Evolutionary conservation across 1,140 invertebrate genomes (phyloP).

Genomic region (Thaumatotibia leucotreta): DNA sequence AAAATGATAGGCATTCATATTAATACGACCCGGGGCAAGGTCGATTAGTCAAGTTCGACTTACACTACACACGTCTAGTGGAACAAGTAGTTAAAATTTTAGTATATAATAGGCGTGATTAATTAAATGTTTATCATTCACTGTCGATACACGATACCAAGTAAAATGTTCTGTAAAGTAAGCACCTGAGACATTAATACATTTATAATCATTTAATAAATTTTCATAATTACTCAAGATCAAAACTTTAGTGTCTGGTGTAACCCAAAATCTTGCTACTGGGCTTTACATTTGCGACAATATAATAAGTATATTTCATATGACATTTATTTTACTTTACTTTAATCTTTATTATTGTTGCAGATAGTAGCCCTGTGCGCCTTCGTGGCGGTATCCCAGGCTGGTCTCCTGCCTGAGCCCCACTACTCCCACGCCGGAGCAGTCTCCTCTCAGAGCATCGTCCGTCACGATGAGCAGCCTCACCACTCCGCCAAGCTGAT

Average conservation of each 20-base stretch:
- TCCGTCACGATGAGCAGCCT: slow-evolving; percentile 25
- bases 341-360: too few relatives aligned
- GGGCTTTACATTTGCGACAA: too few relatives aligned
- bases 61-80: neutral
- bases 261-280: too few relatives aligned
- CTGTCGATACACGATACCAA: neutral
- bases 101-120: slow-evolving; percentile 4
- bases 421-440: slow-evolving; percentile 48
- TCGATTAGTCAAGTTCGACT: neutral
- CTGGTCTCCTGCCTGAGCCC: slow-evolving; percentile 31
- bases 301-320: too few relatives aligned
- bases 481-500: slow-evolving; percentile 14
- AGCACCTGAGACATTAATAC: too few relatives aligned
- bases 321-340: too few relatives aligned
- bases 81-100: neutral
- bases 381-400: slow-evolving; percentile 23
- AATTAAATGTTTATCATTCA: neutral
- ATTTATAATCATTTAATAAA: too few relatives aligned
- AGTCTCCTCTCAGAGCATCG: slow-evolving; percentile 55
- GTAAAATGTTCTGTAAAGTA: slow-evolving; percentile 17
- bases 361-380: slow-evolving; percentile 24
- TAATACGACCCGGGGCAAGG: slow-evolving; percentile 8
- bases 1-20: too few relatives aligned
- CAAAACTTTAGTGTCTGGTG: too few relatives aligned
- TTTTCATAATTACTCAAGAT: too few relatives aligned